Evolutionary conservation across 2,113 vertebrate species (phyloP).

Genomic region (Mirounga angustirostris): DNA sequence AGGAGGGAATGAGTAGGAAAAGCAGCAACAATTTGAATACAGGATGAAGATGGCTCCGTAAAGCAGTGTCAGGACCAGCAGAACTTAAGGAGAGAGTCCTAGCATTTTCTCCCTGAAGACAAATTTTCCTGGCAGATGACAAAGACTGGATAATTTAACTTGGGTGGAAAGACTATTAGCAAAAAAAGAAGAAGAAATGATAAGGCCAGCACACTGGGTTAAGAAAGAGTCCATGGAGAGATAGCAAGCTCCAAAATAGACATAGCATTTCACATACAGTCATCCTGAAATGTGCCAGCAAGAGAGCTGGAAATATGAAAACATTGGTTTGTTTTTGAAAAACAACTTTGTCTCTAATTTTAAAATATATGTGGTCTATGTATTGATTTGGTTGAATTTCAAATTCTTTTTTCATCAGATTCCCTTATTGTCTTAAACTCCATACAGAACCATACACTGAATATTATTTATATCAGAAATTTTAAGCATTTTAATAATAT

Average conservation of each 20-base stretch:
- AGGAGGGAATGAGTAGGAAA: not conserved
- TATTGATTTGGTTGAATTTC: not conserved
- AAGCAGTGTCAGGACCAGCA: not conserved
- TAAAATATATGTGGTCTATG: not conserved
- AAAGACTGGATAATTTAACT: not conserved
- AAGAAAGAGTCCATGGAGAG: not conserved
- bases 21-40: not conserved
- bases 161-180: not conserved
- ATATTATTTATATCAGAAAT: constrained; percentile 71
- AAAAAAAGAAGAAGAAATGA: not conserved
- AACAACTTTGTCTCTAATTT: not conserved
- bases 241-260: not conserved
- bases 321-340: not conserved
- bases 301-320: not conserved
- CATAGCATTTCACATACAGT: not conserved
- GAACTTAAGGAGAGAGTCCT: not conserved
- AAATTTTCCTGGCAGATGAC: not conserved
- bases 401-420: constrained; percentile 19
- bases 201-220: not conserved
- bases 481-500: constrained; percentile 48
- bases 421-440: constrained; percentile 54
- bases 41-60: not conserved
- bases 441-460: constrained; percentile 55
- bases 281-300: not conserved
- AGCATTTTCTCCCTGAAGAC: not conserved